These are phyloP conservation scores for Ennomos erosarius DNA, from an alignment of 2,888 invertebrate genomes.

Conservation along the genomic window DNA sequence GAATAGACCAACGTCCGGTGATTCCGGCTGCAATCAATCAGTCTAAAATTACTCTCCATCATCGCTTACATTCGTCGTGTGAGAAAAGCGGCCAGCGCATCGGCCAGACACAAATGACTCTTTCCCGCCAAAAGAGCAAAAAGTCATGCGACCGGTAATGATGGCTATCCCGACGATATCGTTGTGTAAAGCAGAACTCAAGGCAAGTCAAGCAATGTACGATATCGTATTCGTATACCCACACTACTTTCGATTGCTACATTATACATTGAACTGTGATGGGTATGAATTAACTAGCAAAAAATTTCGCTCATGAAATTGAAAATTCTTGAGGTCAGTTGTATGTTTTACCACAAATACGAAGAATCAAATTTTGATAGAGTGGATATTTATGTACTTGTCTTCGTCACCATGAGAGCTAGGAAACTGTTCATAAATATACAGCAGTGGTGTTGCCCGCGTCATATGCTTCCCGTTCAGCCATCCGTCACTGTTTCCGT, in stretches of 20 bases:
- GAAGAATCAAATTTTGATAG: too few species aligned
- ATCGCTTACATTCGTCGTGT: conserved; percentile 10
- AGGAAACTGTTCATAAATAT: conserved; percentile 9
- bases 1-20: conserved; percentile 6
- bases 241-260: background rate
- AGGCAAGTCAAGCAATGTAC: background rate
- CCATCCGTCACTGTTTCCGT: conserved; percentile 66
- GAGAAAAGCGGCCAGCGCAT: conserved; percentile 1
- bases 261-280: too few species aligned
- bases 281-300: too few species aligned
- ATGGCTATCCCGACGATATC: conserved; percentile 47
- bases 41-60: conserved; percentile 24
- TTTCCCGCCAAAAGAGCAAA: conserved; percentile 60
- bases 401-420: conserved; percentile 3
- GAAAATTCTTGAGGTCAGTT: too few species aligned
- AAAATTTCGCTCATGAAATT: too few species aligned
- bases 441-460: conserved; percentile 26
- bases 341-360: too few species aligned
- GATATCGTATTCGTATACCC: conserved; percentile 1
- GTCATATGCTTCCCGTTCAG: conserved; percentile 54
- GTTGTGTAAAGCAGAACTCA: conserved; percentile 3
- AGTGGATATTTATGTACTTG: background rate
- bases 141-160: conserved; percentile 63
- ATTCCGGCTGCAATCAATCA: conserved; percentile 16
- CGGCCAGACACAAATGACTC: conserved; percentile 11